These are phyloP conservation scores for Phalacrocorax carbo DNA, from an alignment of 2,113 vertebrate genomes.

Conservation along the genomic window DNA sequence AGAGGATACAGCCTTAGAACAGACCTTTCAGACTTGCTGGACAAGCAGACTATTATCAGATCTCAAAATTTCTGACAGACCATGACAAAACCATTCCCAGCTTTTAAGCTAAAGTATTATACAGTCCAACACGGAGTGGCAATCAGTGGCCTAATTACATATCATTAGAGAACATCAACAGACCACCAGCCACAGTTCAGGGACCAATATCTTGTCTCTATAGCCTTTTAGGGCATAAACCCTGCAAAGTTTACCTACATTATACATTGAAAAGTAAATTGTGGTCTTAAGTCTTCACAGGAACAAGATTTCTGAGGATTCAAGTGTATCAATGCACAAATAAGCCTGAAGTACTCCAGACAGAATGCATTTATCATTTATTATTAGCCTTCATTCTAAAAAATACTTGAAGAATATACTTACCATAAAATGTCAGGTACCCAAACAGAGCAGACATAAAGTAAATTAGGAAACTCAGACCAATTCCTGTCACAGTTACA, in stretches of 20 bases:
- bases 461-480: slow-evolving; percentile 89
- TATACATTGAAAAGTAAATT: background rate
- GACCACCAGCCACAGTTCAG: background rate
- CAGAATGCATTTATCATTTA: background rate
- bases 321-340: background rate
- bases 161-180: background rate
- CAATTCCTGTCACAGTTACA: slow-evolving; percentile 82
- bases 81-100: background rate
- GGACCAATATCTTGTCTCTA: background rate
- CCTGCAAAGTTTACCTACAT: background rate
- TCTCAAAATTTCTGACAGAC: background rate
- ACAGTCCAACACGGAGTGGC: background rate
- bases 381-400: background rate
- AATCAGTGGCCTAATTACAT: background rate
- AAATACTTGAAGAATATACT: slow-evolving; percentile 43
- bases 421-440: slow-evolving; percentile 97
- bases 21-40: background rate
- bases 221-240: background rate
- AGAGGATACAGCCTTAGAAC: background rate
- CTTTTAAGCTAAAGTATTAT: background rate
- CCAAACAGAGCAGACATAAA: slow-evolving; percentile 90
- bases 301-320: background rate
- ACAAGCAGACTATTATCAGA: background rate
- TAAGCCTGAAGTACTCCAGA: background rate
- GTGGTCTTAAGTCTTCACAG: background rate